Evolutionary conservation across 2,113 vertebrate genomes (phyloP), one percentile per base, ranked within the genome.

Genomic region (Edolisoma coerulescens): DNA sequence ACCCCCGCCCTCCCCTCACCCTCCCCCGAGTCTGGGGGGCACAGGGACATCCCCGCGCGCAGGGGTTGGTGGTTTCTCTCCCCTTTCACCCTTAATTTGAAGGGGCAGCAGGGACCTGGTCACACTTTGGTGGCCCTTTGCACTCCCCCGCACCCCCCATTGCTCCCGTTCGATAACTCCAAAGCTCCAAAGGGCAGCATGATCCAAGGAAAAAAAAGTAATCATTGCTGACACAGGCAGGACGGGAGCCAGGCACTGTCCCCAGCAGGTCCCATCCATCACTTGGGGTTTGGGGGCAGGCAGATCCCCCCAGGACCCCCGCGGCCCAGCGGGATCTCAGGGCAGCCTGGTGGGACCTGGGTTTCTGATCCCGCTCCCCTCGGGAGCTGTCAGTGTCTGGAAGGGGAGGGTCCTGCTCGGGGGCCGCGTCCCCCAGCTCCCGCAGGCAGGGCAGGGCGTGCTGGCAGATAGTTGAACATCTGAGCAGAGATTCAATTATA

Each of bases 401-500:
- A 47, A 39, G 45, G 65, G 64, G 32, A 53, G 56, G 15, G 42
- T 39, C 60, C 30, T 68, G 37, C 65, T 19, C 1, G 10, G 74
- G 94, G 83, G 13, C 28, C 3, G 1, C 1, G 8, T 45, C 41
- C 64, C 74, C 67, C 69, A 28, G 64, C 69, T 49, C 70, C 65
- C 1, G 35, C 75, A 37, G 93, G 5, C 83, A 33, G 93, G 90
- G 90, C 90, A 82, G 96, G 91, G 85, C 59, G 1, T 68, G 73
- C 89, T 73, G 93, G 70, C 44, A 6, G 30, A 6, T 47, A 22
- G 27, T 41, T 44, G 89, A 86, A 57, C 89, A 53, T 81, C 87
- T 42, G 93, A 96, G 96, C 76, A 9, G 77, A 93, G 81, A 89
- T 97, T 74, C 92, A 93, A 84, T 95, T 87, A 87, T 87, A 82